Conservation (phyloP, 1,140 invertebrate species). For the Heterodera carotae region DNA sequence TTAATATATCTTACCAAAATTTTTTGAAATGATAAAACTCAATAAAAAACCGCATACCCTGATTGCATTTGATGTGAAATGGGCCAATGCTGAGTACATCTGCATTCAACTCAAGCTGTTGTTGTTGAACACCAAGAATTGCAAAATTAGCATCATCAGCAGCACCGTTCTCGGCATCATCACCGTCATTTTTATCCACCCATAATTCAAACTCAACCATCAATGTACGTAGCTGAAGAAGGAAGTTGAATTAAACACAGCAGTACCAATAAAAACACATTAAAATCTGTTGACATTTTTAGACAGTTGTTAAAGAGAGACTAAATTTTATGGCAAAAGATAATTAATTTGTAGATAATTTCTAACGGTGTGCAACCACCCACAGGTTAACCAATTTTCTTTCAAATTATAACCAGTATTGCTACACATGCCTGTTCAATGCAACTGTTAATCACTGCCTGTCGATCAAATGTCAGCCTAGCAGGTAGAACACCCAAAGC, state of each 20-base stretch:
- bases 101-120: not conserved
- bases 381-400: too few relatives aligned
- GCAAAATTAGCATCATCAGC: not conserved
- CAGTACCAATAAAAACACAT: too few relatives aligned
- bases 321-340: too few relatives aligned
- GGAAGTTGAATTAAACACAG: too few relatives aligned
- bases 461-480: slow-evolving; percentile 35
- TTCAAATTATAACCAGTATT: too few relatives aligned
- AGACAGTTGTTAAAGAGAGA: too few relatives aligned
- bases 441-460: slow-evolving; percentile 14
- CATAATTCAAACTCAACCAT: not conserved
- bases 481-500: slow-evolving; percentile 73
- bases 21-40: too few relatives aligned
- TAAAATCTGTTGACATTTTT: too few relatives aligned
- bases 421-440: slow-evolving; percentile 33
- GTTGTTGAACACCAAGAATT: not conserved
- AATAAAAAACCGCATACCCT: not conserved
- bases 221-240: slow-evolving; percentile 21
- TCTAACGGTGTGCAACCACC: too few relatives aligned
- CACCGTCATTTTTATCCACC: not conserved
- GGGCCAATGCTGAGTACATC: slow-evolving; percentile 21
- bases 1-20: too few relatives aligned
- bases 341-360: too few relatives aligned
- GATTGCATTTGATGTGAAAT: slow-evolving; percentile 17
- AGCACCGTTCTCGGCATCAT: too few relatives aligned